A percentile compares a stretch with the other conserved stretches of the same genome.
Conservation (phyloP, 2,113 vertebrate genomes). For the Poecile atricapillus region DNA sequence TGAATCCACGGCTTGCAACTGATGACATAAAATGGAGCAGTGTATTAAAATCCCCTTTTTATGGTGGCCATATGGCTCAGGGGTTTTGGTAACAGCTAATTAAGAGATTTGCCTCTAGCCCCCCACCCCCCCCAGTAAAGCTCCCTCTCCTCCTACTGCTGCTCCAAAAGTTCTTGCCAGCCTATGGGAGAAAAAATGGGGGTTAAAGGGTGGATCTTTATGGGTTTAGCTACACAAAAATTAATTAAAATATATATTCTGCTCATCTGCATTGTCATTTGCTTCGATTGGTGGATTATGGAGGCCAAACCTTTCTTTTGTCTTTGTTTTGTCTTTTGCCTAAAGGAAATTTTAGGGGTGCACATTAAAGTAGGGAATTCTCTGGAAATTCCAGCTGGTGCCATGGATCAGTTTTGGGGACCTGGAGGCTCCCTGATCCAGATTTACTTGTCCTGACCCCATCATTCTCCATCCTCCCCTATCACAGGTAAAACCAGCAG, state of each 20-base stretch:
- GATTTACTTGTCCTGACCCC: not conserved
- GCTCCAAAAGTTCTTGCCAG: not conserved
- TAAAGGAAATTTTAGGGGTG: not conserved
- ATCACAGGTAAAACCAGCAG: not conserved
- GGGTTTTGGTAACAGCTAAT: constrained; percentile 55
- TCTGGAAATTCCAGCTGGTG: not conserved
- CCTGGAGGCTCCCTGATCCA: not conserved
- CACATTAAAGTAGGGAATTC: not conserved
- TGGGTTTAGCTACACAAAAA: not conserved
- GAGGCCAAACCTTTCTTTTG: not conserved
- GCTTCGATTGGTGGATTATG: accelerated
- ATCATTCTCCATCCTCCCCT: not conserved
- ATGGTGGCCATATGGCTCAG: constrained; percentile 41
- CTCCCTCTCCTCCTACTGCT: not conserved
- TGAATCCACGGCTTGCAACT: constrained; percentile 46
- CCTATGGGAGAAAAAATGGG: not conserved
- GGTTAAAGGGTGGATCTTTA: not conserved
- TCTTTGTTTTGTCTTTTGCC: not conserved
- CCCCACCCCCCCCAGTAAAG: not conserved
- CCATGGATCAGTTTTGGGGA: not conserved
- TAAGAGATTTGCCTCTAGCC: not conserved
- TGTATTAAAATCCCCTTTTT: constrained; percentile 52
- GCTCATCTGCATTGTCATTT: not conserved
- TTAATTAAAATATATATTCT: accelerated
- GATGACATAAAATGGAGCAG: constrained; percentile 54